Conservation (phyloP, 2,113 vertebrate genomes). For the Lepus europaeus region DNA sequence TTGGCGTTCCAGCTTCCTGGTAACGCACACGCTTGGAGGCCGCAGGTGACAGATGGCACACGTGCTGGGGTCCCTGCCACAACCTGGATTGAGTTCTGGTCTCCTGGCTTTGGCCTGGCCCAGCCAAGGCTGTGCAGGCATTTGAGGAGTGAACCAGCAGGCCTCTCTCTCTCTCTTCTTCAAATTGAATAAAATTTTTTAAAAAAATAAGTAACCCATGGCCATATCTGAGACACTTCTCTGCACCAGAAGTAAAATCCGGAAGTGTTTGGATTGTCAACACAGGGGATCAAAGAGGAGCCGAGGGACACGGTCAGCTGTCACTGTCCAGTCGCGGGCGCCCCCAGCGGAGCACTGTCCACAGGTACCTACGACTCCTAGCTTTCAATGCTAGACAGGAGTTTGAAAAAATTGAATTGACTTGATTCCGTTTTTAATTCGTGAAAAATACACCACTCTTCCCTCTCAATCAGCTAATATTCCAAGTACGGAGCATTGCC, state of each 20-base stretch:
- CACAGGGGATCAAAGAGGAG: not conserved
- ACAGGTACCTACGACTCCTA: not conserved
- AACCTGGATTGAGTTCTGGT: too few relatives aligned
- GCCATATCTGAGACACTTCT: not conserved
- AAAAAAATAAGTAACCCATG: not conserved
- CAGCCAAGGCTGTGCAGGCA: too few relatives aligned
- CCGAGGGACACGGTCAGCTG: too few relatives aligned
- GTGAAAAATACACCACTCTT: slow-evolving; percentile 80
- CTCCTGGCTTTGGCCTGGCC: too few relatives aligned
- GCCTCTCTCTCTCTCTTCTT: too few relatives aligned
- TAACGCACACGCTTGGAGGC: too few relatives aligned
- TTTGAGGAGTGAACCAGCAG: too few relatives aligned
- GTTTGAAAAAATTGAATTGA: slow-evolving; percentile 73
- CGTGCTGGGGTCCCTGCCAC: too few relatives aligned
- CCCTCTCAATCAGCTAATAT: slow-evolving; percentile 83
- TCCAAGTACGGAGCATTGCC: slow-evolving; percentile 55
- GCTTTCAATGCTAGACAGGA: not conserved
- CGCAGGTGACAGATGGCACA: too few relatives aligned
- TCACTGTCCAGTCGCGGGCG: not conserved
- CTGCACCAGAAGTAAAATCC: rapidly evolving
- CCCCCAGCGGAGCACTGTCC: too few relatives aligned
- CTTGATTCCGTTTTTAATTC: slow-evolving; percentile 86
- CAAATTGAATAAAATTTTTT: too few relatives aligned
- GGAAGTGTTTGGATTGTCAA: not conserved
- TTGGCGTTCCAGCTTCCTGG: too few relatives aligned